phyloP scores from a whole-genome alignment of 2,888 invertebrate genomes.

The Drosophila nigricruria region DNA sequence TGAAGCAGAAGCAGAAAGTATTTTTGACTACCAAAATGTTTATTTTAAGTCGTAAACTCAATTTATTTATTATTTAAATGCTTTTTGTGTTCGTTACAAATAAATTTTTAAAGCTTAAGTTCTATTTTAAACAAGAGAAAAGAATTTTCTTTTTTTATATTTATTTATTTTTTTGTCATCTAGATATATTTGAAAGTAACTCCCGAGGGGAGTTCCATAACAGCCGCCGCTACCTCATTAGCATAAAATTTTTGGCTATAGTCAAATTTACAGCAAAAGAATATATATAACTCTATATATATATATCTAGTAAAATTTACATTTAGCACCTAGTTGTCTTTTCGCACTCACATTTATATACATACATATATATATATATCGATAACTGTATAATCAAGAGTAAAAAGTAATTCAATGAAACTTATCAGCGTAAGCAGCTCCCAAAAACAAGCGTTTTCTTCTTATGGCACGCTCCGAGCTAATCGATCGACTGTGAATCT shows the following conservation, averaged over 20 bases:
- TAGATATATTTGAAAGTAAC: constrained; percentile 7
- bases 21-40: constrained; percentile 63
- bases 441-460: constrained; percentile 29
- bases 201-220: constrained; percentile 18
- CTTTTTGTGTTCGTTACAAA: constrained; percentile 62
- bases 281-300: constrained; percentile 13
- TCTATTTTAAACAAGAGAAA: constrained; percentile 25
- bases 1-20: constrained; percentile 57
- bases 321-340: constrained; percentile 64
- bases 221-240: constrained; percentile 85
- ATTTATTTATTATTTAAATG: constrained; percentile 65
- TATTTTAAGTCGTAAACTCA: constrained; percentile 62
- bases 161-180: neutral
- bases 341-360: constrained; percentile 53
- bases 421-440: constrained; percentile 21
- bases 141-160: neutral
- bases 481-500: constrained; percentile 47
- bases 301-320: constrained; percentile 36
- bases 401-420: constrained; percentile 34
- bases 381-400: constrained; percentile 26
- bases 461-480: constrained; percentile 48
- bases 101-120: constrained; percentile 48
- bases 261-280: constrained; percentile 63
- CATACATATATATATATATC: constrained; percentile 28
- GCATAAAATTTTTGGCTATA: constrained; percentile 57